Evolutionary conservation across 2,888 invertebrate species (phyloP).

Genomic region (Cheilosia variabilis): DNA sequence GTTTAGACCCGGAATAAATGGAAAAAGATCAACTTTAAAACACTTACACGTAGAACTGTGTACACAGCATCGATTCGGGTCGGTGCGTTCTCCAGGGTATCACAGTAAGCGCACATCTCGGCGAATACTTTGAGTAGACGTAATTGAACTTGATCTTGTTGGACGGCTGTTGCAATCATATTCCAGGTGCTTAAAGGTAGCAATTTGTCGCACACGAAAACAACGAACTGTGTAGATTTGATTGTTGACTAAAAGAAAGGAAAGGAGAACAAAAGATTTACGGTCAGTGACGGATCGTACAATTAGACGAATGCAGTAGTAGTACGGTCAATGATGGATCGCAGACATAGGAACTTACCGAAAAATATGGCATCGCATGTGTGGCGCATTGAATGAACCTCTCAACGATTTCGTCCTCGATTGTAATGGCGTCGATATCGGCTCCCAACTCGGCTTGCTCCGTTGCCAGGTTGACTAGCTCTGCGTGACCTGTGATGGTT

Average conservation of each 20-base stretch:
- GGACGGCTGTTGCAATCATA: constrained; percentile 86
- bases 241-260: constrained; percentile 88
- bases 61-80: constrained; percentile 91
- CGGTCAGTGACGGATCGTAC: neutral
- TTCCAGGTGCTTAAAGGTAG: constrained; percentile 89
- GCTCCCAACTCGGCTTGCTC: constrained; percentile 94
- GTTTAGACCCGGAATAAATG: neutral
- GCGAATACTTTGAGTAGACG: constrained; percentile 94
- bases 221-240: constrained; percentile 92
- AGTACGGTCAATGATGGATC: too few species aligned
- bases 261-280: constrained; percentile 42
- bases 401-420: constrained; percentile 89
- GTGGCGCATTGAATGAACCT: constrained; percentile 93
- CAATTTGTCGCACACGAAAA: constrained; percentile 93
- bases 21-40: neutral
- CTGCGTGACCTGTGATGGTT: constrained; percentile 93
- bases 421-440: constrained; percentile 83
- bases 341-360: constrained; percentile 86
- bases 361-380: constrained; percentile 94
- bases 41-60: constrained; percentile 90
- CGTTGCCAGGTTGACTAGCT: constrained; percentile 92
- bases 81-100: constrained; percentile 89
- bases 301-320: neutral
- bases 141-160: constrained; percentile 88
- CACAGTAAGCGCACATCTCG: constrained; percentile 91